These are phyloP conservation scores for Luperina testacea DNA, from an alignment of 2,888 invertebrate genomes.

Conservation along the genomic window DNA sequence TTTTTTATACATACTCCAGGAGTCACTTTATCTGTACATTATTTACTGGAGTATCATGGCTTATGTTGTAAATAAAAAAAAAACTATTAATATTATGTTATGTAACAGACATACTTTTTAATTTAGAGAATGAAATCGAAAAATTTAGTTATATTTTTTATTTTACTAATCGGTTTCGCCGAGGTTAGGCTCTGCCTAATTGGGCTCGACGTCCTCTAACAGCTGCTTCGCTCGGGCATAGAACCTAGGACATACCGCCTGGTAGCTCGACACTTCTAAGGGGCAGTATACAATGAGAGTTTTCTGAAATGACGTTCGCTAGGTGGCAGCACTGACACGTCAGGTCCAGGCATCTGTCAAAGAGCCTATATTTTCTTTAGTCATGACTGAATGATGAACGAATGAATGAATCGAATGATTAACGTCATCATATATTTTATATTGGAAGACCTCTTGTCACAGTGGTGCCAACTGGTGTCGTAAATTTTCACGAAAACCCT, in stretches of 20 bases:
- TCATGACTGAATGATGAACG: no score
- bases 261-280: no score
- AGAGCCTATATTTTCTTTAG: no score
- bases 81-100: constrained; percentile 3
- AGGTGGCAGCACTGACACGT: no score
- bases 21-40: constrained; percentile 29
- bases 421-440: no score
- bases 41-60: constrained; percentile 22
- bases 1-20: background rate
- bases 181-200: background rate
- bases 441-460: no score
- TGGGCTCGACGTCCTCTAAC: background rate
- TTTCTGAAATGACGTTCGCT: no score
- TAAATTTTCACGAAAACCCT: no score
- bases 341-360: no score
- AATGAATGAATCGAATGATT: no score
- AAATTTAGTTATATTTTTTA: constrained; percentile 14
- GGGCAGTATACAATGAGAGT: background rate
- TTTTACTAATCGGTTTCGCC: background rate
- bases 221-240: no score
- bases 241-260: background rate
- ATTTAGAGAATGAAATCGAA: background rate
- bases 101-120: background rate
- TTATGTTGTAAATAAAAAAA: constrained; percentile 39
- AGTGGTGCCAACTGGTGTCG: no score